These are phyloP conservation scores for Habroteleia sp. DNA, from an alignment of 2,888 invertebrate species.

Conservation along the genomic window DNA sequence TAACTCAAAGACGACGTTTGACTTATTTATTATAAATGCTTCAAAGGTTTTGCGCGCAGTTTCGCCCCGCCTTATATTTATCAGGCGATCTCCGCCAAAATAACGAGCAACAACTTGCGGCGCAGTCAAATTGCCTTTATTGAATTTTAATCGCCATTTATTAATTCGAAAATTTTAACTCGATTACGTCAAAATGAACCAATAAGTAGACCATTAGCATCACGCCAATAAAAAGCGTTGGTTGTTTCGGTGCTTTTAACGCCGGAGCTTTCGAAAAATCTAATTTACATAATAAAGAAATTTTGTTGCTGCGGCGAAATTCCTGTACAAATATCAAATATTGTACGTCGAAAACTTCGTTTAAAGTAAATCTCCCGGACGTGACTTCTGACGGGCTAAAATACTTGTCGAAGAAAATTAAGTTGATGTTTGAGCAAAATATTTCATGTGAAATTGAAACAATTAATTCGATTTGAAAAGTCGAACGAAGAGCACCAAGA, in stretches of 20 bases:
- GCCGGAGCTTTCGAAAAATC: background rate
- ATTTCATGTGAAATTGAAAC: slow-evolving; percentile 49
- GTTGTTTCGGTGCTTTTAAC: slow-evolving; percentile 9
- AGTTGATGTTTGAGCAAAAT: slow-evolving; percentile 47
- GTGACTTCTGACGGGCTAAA: slow-evolving; percentile 49
- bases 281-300: slow-evolving; percentile 41
- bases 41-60: slow-evolving; percentile 3
- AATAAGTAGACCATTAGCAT: slow-evolving; percentile 11
- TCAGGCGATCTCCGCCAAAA: background rate
- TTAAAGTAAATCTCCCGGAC: slow-evolving; percentile 39
- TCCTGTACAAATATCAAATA: slow-evolving; percentile 37
- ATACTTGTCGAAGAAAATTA: slow-evolving; percentile 31
- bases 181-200: slow-evolving; percentile 5
- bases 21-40: slow-evolving; percentile 10
- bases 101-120: slow-evolving; percentile 7
- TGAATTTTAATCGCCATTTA: slow-evolving; percentile 26
- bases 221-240: slow-evolving; percentile 1
- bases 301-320: slow-evolving; percentile 27
- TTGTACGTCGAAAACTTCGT: slow-evolving; percentile 34
- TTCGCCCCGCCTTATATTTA: slow-evolving; percentile 8
- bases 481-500: slow-evolving; percentile 26
- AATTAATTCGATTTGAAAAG: slow-evolving; percentile 47
- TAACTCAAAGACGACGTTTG: slow-evolving; percentile 2
- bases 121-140: slow-evolving; percentile 3
- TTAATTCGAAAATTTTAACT: slow-evolving; percentile 13